Base-by-base conservation (phyloP, 2,888 invertebrate genomes). In the Ichneumon xanthorius region DNA sequence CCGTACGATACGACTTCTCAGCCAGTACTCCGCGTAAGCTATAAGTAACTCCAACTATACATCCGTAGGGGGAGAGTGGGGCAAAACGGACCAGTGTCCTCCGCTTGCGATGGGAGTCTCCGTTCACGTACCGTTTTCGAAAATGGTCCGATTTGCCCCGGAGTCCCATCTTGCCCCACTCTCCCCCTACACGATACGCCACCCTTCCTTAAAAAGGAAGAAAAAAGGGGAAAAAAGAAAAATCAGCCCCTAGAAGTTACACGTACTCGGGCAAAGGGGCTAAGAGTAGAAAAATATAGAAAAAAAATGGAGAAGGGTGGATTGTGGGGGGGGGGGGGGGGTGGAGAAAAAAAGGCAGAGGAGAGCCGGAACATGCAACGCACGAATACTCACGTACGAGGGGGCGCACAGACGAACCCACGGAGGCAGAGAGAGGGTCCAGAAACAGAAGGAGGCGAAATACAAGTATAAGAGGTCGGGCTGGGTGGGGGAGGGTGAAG, bases 331-430 rank as follows among this genome's bases (percentile, higher is more conserved):
- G 37, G 37, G 37, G 37, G n/a, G 37, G 53, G 33, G 72, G 48
- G 65, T 16, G n/a, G 61, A 30, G 58, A 19, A 80, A 76, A 58
- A 75, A 77, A 65, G 77, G 73, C n/a, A 55, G 53, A 68, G 68
- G 68, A 70, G 70, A 84, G 61, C 33, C 72, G 85, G 40, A 77
- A 86, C 86, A 87, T 86, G 85, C 86, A 85, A 86, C 80, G 85
- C 83, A 85, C 83, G 37, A 77, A 80, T 70, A 77, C 78, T 77
- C 67, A 40, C 67, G 53, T 53, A 61, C 55, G 73, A 80, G 67
- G 48, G 67, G 33, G 61, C 70, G 70, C 65, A 78, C 48, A 75
- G 65, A 67, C 53, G 55, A 14, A 33, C 40, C 14, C 26, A n/a
- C 55, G 40, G 40, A 77, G 19, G 33, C 26, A 58, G 61, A n/a